Evolutionary conservation across 2,113 vertebrate species (phyloP).

Genomic region (Chaetura pelagica): DNA sequence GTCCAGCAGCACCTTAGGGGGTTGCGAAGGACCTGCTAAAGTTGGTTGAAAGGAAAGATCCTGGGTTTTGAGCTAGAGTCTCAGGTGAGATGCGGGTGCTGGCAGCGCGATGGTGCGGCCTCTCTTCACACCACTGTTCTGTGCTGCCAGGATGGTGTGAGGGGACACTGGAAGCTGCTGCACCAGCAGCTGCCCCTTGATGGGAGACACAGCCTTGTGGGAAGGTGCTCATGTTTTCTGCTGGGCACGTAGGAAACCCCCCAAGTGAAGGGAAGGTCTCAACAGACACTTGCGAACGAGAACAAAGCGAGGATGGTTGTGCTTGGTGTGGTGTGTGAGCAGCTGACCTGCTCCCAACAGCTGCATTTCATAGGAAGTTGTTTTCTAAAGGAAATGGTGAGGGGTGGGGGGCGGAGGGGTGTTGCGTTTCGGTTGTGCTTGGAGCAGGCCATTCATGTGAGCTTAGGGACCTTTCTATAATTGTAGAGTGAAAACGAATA

Average conservation of each 20-base stretch:
- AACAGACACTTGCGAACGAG: background rate
- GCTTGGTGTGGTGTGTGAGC: fast-evolving
- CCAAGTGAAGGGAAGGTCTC: background rate
- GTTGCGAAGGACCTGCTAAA: background rate
- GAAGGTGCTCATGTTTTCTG: background rate
- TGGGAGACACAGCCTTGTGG: background rate
- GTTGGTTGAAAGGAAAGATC: background rate
- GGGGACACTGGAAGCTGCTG: background rate
- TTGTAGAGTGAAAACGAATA: background rate
- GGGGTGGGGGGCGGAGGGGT: fast-evolving
- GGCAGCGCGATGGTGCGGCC: fast-evolving
- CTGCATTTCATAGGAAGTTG: background rate
- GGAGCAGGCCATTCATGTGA: background rate
- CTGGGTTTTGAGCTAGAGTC: background rate
- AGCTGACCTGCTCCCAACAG: background rate
- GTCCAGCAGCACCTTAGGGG: background rate
- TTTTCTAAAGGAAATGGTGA: background rate
- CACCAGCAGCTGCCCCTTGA: background rate
- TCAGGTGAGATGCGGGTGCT: background rate
- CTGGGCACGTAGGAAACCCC: background rate
- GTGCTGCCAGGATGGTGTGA: fast-evolving
- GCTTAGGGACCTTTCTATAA: background rate
- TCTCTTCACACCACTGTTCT: background rate
- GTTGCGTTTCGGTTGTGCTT: background rate
- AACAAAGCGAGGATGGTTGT: fast-evolving